These are phyloP conservation scores for Acrossocheilus wenchowensis DNA, from an alignment of 2,797 vertebrate species.

Conservation along the genomic window DNA sequence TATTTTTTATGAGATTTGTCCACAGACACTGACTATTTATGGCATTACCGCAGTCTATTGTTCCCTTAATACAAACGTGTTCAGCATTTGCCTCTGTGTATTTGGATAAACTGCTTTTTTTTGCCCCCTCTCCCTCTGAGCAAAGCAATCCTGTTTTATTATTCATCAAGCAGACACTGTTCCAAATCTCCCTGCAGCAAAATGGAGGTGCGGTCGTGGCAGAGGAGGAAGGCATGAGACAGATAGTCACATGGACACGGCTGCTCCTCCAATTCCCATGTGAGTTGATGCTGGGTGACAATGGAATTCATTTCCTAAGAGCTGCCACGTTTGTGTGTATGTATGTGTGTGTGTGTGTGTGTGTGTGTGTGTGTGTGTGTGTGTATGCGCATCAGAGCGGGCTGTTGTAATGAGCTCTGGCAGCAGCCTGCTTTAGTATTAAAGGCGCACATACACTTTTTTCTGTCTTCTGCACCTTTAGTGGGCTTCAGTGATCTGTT, in stretches of 20 bases:
- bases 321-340: slow-evolving; percentile 48
- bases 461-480: background rate
- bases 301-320: slow-evolving; percentile 64
- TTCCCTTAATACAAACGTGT: slow-evolving; percentile 37
- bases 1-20: slow-evolving; percentile 38
- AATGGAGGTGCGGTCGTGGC: slow-evolving; percentile 51
- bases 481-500: slow-evolving; percentile 71
- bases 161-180: slow-evolving; percentile 63
- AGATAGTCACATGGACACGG: slow-evolving; percentile 62
- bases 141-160: slow-evolving; percentile 61
- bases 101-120: slow-evolving; percentile 52
- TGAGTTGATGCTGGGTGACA: slow-evolving; percentile 63
- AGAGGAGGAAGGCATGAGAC: slow-evolving; percentile 52
- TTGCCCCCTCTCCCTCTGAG: slow-evolving; percentile 37
- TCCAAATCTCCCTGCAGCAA: slow-evolving; percentile 63
- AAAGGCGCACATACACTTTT: slow-evolving; percentile 61
- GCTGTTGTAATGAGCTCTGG: slow-evolving; percentile 68
- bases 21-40: slow-evolving; percentile 46
- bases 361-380: slow-evolving; percentile 18
- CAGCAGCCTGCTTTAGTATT: slow-evolving; percentile 68
- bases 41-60: slow-evolving; percentile 38
- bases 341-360: slow-evolving; percentile 35
- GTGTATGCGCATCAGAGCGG: slow-evolving; percentile 32
- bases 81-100: slow-evolving; percentile 40
- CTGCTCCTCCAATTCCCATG: slow-evolving; percentile 60